Evolutionary conservation across 2,113 vertebrate species (phyloP), one percentile per base, ranked within the genome.

Genomic region (Neogobius melanostomus): DNA sequence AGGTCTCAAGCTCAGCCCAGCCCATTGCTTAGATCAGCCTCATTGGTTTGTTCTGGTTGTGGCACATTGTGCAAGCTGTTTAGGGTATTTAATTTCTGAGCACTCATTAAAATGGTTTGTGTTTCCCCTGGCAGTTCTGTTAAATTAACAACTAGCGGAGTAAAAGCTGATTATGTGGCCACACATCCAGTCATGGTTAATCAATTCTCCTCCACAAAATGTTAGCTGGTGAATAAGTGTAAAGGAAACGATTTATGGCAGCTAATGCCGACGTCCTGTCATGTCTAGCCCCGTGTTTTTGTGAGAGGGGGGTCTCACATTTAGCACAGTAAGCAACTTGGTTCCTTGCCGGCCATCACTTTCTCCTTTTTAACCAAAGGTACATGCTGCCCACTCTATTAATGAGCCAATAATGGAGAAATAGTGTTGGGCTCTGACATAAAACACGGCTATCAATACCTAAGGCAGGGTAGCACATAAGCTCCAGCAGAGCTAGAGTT

Each of bases 341-440:
- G 84, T 78, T 78, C 75, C 84, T 89, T 87, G 76, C 65, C 42
- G 83, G 91, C 91, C 90, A 75, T 92, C 93, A 93, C 92, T 90
- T 90, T 85, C 78, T 87, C 84, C 90, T 79, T 91, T 90, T 90
- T 89, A 87, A 89, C 66, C 84, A 83, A 75, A 85, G 48, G 80
- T 92, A 92, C 94, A 92, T 90, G 90, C 88, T 85, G 90, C 89
- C 81, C 71, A 72, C 81, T 77, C 93, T 95, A 94, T 97, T 95
- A 95, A 96, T 93, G 93, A 93, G 91, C 90, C 91, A 89, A 91
- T 95, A 93, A 95, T 95, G 93, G 94, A 94, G 93, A 95, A 94
- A 93, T 93, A 91, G 88, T 91, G 89, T 91, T 91, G 84, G 84
- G 87, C 85, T 88, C 90, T 87, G 89, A 91, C 92, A 90, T 93